Evolutionary conservation across 2,113 vertebrate species (phyloP).

Genomic region (Leptodactylus fuscus): DNA sequence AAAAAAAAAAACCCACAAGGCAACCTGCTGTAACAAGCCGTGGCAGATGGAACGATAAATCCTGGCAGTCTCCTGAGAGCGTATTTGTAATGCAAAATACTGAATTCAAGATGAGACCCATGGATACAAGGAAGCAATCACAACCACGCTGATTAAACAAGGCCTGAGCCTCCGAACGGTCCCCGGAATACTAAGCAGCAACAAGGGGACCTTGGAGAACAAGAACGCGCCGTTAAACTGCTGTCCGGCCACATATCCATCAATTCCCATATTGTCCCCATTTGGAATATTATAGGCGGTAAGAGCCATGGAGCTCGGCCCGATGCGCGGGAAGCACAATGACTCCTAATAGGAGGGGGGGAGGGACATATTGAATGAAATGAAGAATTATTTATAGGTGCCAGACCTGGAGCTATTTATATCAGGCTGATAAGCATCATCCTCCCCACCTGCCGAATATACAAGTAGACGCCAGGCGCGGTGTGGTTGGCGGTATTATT

Average conservation of each 20-base stretch:
- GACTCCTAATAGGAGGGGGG: background rate
- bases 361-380: background rate
- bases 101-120: conserved; percentile 71
- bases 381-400: conserved; percentile 20
- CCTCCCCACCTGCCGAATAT: background rate
- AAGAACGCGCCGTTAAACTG: conserved; percentile 9
- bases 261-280: background rate
- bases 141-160: conserved; percentile 77
- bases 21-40: conserved; percentile 62
- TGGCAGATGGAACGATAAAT: conserved; percentile 77
- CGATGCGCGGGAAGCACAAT: background rate
- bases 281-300: conserved; percentile 50
- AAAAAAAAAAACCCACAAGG: conserved; percentile 59
- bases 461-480: background rate
- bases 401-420: background rate
- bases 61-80: conserved; percentile 69
- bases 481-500: background rate
- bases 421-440: background rate
- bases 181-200: conserved; percentile 69
- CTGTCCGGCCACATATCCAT: conserved; percentile 25
- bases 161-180: conserved; percentile 66
- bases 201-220: conserved; percentile 62
- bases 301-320: background rate
- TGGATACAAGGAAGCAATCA: conserved; percentile 75
- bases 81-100: conserved; percentile 78